Percentiles rank a stretch among this genome's conserved stretches.
Evolutionary conservation across 2,888 invertebrate species (phyloP).

Genomic region (Microplitis deprimator): DNA sequence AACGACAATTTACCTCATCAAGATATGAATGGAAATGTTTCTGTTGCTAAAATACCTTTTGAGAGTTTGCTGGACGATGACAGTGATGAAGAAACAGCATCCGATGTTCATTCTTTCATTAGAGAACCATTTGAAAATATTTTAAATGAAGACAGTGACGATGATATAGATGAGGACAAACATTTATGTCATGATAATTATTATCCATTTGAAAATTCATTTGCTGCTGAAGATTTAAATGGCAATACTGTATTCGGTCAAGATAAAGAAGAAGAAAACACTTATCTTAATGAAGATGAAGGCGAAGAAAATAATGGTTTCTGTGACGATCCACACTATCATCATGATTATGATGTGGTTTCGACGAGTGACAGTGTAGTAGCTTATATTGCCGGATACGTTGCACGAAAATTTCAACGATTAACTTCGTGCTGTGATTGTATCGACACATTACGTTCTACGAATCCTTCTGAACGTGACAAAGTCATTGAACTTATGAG

Average conservation of each 20-base stretch:
- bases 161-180: neutral
- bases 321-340: neutral
- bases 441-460: conserved; percentile 25
- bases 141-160: conserved; percentile 9
- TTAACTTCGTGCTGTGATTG: conserved; percentile 36
- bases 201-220: neutral
- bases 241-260: neutral
- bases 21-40: conserved; percentile 15
- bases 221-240: neutral
- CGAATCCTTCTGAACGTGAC: conserved; percentile 32
- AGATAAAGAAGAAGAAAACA: neutral
- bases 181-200: conserved; percentile 5
- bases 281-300: neutral
- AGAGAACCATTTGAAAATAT: conserved; percentile 5
- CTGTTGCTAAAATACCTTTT: conserved; percentile 16
- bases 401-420: conserved; percentile 40
- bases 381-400: conserved; percentile 44
- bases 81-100: neutral
- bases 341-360: conserved; percentile 43
- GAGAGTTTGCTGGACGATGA: conserved; percentile 2
- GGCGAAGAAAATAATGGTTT: neutral
- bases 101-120: neutral
- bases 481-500: conserved; percentile 35
- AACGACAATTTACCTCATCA: neutral
- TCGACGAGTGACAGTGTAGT: conserved; percentile 39